phyloP scores from a whole-genome alignment of 2,797 vertebrate species.

The Moxostoma hubbsi region DNA sequence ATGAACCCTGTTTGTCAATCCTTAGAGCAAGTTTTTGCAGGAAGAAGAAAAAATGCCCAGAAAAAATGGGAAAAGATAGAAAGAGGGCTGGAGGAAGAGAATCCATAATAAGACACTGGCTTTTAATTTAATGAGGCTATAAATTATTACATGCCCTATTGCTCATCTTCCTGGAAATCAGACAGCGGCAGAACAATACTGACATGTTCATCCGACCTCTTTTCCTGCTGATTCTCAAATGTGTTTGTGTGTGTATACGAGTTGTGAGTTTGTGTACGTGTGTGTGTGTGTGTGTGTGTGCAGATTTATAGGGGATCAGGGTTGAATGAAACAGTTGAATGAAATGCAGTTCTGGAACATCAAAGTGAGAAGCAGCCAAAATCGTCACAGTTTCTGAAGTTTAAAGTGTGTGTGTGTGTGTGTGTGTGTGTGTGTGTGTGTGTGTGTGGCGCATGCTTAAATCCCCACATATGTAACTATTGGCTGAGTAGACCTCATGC shows the following conservation, averaged over 20 bases:
- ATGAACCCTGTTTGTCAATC: conserved; percentile 13
- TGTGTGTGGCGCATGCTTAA: conserved; percentile 1
- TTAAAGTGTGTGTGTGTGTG: conserved; percentile 24
- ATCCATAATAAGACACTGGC: conserved; percentile 39
- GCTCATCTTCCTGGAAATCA: conserved; percentile 43
- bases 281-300: conserved; percentile 18
- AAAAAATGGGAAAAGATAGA: conserved; percentile 1
- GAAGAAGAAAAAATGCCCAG: neutral
- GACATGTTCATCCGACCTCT: conserved; percentile 17
- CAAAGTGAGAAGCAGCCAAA: conserved; percentile 37
- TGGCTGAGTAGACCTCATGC: conserved; percentile 2
- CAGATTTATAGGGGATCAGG: conserved; percentile 35
- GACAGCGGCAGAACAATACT: conserved; percentile 32
- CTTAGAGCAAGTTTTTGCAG: conserved; percentile 24
- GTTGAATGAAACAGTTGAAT: conserved; percentile 15
- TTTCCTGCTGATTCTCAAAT: conserved; percentile 7
- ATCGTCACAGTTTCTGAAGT: conserved; percentile 28
- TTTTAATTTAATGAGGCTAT: conserved; percentile 45
- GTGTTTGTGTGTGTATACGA: neutral
- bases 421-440: conserved; percentile 18
- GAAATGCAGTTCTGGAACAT: conserved; percentile 13
- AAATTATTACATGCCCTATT: conserved; percentile 39
- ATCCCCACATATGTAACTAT: conserved; percentile 3
- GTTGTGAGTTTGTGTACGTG: neutral
- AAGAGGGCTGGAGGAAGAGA: conserved; percentile 23